Evolutionary conservation across 2,113 vertebrate species (phyloP).

Genomic region (Trichechus manatus): DNA sequence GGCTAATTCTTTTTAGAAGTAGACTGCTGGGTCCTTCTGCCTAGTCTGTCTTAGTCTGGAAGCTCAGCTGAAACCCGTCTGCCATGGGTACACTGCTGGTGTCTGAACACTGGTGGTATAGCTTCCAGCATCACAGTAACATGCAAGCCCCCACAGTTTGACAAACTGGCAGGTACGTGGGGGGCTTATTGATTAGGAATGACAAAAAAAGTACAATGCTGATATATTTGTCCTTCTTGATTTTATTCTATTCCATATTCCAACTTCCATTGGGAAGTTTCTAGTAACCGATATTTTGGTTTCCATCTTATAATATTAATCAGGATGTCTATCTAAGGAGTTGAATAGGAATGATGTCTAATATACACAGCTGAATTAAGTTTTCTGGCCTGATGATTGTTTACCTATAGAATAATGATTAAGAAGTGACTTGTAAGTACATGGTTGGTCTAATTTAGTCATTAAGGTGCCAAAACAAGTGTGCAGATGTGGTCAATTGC

Average conservation of each 20-base stretch:
- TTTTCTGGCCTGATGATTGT: neutral
- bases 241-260: constrained; percentile 4
- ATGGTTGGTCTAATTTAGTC: neutral
- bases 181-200: neutral
- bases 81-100: too few relatives aligned
- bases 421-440: neutral
- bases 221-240: neutral
- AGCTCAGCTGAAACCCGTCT: too few relatives aligned
- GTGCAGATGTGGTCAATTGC: neutral
- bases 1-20: too few relatives aligned
- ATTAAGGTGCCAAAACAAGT: constrained; percentile 13
- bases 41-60: too few relatives aligned
- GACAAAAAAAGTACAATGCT: neutral
- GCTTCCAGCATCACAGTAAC: too few relatives aligned
- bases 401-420: neutral
- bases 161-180: too few relatives aligned
- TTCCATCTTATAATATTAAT: neutral
- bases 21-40: too few relatives aligned
- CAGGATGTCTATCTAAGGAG: neutral
- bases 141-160: too few relatives aligned
- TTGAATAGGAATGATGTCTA: neutral
- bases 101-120: too few relatives aligned
- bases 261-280: neutral
- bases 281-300: neutral
- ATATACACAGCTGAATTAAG: neutral